Percentiles rank a stretch among this genome's conserved stretches.
Conservation (phyloP, 1,140 invertebrate species). For the Latrodectus geometricus region DNA sequence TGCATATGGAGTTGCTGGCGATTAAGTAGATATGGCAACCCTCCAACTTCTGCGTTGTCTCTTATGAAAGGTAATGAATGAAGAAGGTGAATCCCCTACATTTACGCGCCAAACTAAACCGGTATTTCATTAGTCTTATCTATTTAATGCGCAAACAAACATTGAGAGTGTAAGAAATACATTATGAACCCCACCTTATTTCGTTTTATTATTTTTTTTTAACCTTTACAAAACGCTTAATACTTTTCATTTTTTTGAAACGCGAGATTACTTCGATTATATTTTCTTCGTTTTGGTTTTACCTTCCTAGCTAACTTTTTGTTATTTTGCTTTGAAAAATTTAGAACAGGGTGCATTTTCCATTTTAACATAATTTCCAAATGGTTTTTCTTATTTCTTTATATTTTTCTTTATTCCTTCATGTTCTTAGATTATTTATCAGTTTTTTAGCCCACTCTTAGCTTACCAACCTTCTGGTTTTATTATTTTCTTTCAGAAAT, state of each 20-base stretch:
- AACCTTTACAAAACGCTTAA: conserved; percentile 21
- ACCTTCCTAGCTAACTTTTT: conserved; percentile 5
- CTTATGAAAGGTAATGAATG: conserved; percentile 48
- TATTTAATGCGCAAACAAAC: conserved; percentile 47
- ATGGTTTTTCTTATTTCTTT: conserved; percentile 27
- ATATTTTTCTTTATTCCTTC: background rate
- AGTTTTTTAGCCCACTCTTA: conserved; percentile 12
- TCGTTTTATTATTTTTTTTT: conserved; percentile 48
- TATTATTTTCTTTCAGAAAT: background rate
- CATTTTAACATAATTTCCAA: conserved; percentile 53
- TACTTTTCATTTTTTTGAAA: conserved; percentile 8
- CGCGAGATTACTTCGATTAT: conserved; percentile 55
- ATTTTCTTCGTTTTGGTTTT: conserved; percentile 13
- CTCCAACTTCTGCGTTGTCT: conserved; percentile 34
- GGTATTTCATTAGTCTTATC: conserved; percentile 60
- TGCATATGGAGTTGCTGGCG: conserved; percentile 15
- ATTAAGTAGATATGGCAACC: conserved; percentile 34
- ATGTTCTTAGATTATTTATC: conserved; percentile 28
- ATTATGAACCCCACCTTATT: conserved; percentile 41
- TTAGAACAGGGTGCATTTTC: conserved; percentile 16
- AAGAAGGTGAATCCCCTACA: conserved; percentile 23
- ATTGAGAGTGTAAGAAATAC: conserved; percentile 40
- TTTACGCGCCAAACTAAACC: conserved; percentile 43
- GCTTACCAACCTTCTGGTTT: background rate
- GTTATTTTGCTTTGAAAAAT: conserved; percentile 26